phyloP scores from a whole-genome alignment of 2,797 vertebrate species.

The Pseudochromis fuscus region DNA sequence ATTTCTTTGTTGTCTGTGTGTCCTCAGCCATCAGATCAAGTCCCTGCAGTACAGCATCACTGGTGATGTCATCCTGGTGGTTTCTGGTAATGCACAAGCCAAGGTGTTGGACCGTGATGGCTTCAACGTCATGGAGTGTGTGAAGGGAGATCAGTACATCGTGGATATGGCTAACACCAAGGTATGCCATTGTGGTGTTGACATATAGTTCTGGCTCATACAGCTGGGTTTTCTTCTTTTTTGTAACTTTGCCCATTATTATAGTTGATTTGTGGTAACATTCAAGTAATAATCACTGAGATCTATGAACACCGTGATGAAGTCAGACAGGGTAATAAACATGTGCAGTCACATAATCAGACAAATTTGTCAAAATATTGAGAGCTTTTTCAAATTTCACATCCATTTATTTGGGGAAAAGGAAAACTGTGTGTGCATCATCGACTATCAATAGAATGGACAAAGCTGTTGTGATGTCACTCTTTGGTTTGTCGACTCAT shows the following conservation, averaged over 20 bases:
- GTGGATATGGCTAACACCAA: conserved; percentile 99
- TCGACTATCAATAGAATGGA: too few relatives aligned
- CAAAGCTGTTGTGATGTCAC: too few relatives aligned
- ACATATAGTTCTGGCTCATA: neutral
- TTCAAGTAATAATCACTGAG: neutral
- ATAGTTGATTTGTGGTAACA: neutral
- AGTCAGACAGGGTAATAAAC: neutral
- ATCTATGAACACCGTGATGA: neutral
- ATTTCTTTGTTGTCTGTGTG: conserved; percentile 1
- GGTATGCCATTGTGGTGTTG: conserved; percentile 79
- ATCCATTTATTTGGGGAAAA: neutral
- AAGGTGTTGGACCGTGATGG: conserved; percentile 98
- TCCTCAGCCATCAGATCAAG: conserved; percentile 93
- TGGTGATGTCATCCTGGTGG: conserved; percentile 95
- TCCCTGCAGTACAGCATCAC: conserved; percentile 96
- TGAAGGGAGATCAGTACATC: conserved; percentile 98
- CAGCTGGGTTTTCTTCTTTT: neutral
- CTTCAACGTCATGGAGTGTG: conserved; percentile 97
- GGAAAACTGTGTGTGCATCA: neutral
- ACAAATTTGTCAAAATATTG: neutral
- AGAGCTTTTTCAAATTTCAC: neutral
- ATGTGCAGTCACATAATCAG: neutral
- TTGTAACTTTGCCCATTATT: neutral
- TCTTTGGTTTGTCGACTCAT: too few relatives aligned
- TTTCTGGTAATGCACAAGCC: conserved; percentile 96